A percentile compares a stretch with the other conserved stretches of the same genome.
Conservation (phyloP, 2,113 vertebrate species). For the Gallinago undulata region DNA sequence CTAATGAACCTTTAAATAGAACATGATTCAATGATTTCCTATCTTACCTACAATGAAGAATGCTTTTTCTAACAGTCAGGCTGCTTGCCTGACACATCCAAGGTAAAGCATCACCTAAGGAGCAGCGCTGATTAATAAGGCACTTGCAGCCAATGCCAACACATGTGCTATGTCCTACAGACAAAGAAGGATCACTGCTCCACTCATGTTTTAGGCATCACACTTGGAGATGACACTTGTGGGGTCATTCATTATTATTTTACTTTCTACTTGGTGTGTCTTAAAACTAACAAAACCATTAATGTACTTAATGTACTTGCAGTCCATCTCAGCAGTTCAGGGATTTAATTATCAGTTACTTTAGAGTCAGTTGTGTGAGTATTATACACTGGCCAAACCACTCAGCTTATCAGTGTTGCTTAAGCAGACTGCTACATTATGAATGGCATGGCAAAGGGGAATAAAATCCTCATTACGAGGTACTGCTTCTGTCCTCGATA, state of each 20-base stretch:
- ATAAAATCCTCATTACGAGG: constrained; percentile 39
- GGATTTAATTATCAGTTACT: constrained; percentile 42
- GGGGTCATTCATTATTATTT: not conserved
- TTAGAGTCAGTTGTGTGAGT: not conserved
- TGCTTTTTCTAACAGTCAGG: not conserved
- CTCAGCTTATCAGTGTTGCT: constrained; percentile 31
- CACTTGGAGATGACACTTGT: not conserved
- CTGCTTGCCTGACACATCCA: not conserved
- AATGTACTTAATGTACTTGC: not conserved
- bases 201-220: not conserved
- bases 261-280: not conserved
- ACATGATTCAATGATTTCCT: not conserved
- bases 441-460: not conserved
- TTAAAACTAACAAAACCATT: not conserved
- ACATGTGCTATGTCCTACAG: not conserved
- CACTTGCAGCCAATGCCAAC: not conserved
- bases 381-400: not conserved
- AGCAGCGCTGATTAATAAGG: not conserved
- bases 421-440: not conserved
- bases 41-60: not conserved
- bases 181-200: not conserved
- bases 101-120: not conserved
- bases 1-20: not conserved
- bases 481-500: not conserved
- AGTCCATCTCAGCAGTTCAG: not conserved